Base-by-base conservation (phyloP, 2,888 invertebrate species). In the Rhorus exstirpatorius region DNA sequence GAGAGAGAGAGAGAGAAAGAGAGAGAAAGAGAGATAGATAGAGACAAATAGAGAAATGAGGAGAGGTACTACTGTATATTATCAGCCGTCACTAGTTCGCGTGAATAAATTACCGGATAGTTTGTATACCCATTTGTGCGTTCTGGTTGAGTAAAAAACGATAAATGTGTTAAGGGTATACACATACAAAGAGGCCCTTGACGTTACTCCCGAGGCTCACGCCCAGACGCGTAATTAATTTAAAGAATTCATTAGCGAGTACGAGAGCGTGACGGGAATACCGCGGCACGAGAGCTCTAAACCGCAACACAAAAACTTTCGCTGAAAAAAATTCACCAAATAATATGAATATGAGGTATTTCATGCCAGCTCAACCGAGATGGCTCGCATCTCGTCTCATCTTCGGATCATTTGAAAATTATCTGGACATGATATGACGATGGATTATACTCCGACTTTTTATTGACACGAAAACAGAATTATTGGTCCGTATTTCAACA, bases 201-300 rank as follows among this genome's bases (percentile, higher is more conserved):
- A 76, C 65, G 61, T 51, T 51, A 53, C 51, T 21, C 71, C 53
- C 68, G 67, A 53, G 46, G 44, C 21, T 58, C 41, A 17, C 58
- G 75, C 63, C 58, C 24, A 80, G 80, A 77, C 71, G 58, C 49
- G 85, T 71, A 83, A 85, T 84, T 85, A 84, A 85, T 85, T 82
- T 84, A 70, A 85, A 83, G 84, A 83, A 85, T 84, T 83, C 80
- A 85, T 85, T 80, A 84, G 63, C 65, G 26, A 63, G 61, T 49
- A 49, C 49, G 38, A 8, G 41, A 61, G 78, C 80, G 80, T 85
- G 82, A 77, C 67, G 65, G 24, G 83, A 77, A 79, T 81, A 79
- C 61, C 65, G 46, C 65, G 46, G 53, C 55, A 44, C 4, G 67
- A 35, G 44, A 65, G 55, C 19, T 35, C 41, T 53, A 44, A 70